A percentile compares a stretch with the other conserved stretches of the same genome.
Evolutionary conservation across 1,140 invertebrate genomes (phyloP).

Genomic region (Oedothorax gibbosus): DNA sequence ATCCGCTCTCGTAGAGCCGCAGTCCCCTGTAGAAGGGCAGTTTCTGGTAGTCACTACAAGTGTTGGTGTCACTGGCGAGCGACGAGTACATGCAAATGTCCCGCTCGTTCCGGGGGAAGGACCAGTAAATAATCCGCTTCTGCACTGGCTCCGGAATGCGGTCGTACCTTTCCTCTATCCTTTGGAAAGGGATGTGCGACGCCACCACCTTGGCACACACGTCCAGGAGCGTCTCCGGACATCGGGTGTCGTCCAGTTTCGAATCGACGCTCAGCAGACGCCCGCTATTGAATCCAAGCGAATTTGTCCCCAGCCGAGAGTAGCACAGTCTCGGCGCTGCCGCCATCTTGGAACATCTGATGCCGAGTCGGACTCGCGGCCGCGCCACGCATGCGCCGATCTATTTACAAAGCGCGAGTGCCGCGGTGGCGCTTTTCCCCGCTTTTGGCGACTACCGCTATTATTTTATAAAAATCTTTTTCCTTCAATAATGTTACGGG

Average conservation of each 20-base stretch:
- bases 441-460: neutral
- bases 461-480: too few species aligned
- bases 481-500: too few species aligned
- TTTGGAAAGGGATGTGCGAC: constrained; percentile 85
- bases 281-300: constrained; percentile 60
- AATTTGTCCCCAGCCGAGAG: constrained; percentile 63
- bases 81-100: constrained; percentile 92
- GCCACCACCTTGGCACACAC: constrained; percentile 86
- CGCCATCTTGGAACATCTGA: constrained; percentile 70
- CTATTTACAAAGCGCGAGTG: constrained; percentile 53
- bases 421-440: constrained; percentile 54
- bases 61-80: constrained; percentile 72
- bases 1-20: constrained; percentile 81
- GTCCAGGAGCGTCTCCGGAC: constrained; percentile 77
- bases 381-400: constrained; percentile 65
- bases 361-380: constrained; percentile 61
- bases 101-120: constrained; percentile 85
- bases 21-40: constrained; percentile 87
- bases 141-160: constrained; percentile 89
- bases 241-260: constrained; percentile 64
- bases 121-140: constrained; percentile 87
- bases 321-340: constrained; percentile 69
- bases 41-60: constrained; percentile 74
- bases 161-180: constrained; percentile 86
- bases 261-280: constrained; percentile 62